Evolutionary conservation across 2,888 invertebrate genomes (phyloP), one percentile per base, ranked within the genome.

Genomic region (Bruchidius siliquastri): DNA sequence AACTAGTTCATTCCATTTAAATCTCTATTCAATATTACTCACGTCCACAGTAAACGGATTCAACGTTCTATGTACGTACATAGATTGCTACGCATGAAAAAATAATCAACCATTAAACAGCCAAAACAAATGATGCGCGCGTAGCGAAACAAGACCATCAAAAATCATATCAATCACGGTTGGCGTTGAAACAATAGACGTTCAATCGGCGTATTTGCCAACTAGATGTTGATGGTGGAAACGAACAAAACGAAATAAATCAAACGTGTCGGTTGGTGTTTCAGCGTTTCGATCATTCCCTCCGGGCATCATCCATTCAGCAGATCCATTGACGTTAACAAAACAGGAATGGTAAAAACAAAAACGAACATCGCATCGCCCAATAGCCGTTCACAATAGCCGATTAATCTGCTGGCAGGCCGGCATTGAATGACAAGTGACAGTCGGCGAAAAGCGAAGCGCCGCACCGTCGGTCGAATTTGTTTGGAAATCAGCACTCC

Each of bases 351-450:
- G 49, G 49, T 49, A 49, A 49, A 79, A 79, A 79, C 79, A 79
- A 80, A 80, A 80, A 80, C 79, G 79, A 79, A 77, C 76, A 74
- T 74, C 78, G 79, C 76, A 22, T 73, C 77, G 75, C 74, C 80
- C 80, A 80, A 81, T 81, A 80, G 80, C 79, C 81, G 80, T 80
- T 78, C 79, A 82, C 82, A 82, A 81, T 80, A 77, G 78, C 73
- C 80, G 82, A 82, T 82, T 82, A 82, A 82, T 82, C 80, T 78
- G 76, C 78, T 76, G 78, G 80, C 80, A 79, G 18, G 49, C 49
- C 49, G 49, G 49, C 49, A 80, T 80, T 82, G 81, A 82, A 81
- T 80, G 83, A 82, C 82, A 82, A 81, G 79, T 81, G 81, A 82
- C 82, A 81, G 78, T 77, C 75, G 80, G 79, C 77, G 30, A 30